phyloP scores from a whole-genome alignment of 2,888 invertebrate genomes.

The Dolichomitus sp. region DNA sequence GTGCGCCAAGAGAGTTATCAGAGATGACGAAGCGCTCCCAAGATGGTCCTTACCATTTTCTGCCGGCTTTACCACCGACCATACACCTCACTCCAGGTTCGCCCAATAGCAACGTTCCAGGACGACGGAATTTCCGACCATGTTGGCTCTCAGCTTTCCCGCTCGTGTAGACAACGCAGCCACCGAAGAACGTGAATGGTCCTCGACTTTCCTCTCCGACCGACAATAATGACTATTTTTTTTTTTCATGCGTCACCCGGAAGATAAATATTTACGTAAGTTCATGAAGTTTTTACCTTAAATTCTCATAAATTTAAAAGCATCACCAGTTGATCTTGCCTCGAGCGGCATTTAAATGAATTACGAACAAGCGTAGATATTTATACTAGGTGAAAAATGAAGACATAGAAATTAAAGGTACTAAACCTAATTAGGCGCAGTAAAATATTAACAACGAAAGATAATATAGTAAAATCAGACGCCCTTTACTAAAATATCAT shows the following conservation, averaged over 20 bases:
- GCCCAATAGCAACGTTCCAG: constrained; percentile 24
- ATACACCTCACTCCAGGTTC: constrained; percentile 21
- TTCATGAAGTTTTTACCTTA: neutral
- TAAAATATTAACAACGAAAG: neutral
- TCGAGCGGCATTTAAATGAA: neutral
- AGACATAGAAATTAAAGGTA: too few relatives aligned
- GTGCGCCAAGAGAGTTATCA: constrained; percentile 80
- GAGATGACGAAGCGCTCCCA: constrained; percentile 84
- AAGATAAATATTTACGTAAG: constrained; percentile 43
- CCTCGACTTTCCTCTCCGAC: constrained; percentile 54
- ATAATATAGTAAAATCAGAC: too few relatives aligned
- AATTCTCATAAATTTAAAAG: neutral
- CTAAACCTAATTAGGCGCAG: neutral
- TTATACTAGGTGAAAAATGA: neutral
- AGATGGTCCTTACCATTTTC: constrained; percentile 81
- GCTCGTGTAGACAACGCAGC: constrained; percentile 16
- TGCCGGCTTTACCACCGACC: constrained; percentile 33
- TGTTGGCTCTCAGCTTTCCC: constrained; percentile 34
- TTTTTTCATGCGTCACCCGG: neutral
- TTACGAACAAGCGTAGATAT: neutral
- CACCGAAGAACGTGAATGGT: constrained; percentile 56
- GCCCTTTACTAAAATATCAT: too few relatives aligned
- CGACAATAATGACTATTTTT: constrained; percentile 58
- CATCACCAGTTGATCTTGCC: neutral
- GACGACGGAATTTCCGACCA: constrained; percentile 57